Conservation (phyloP, 1,140 invertebrate species). For the Heliconius hermathena region DNA sequence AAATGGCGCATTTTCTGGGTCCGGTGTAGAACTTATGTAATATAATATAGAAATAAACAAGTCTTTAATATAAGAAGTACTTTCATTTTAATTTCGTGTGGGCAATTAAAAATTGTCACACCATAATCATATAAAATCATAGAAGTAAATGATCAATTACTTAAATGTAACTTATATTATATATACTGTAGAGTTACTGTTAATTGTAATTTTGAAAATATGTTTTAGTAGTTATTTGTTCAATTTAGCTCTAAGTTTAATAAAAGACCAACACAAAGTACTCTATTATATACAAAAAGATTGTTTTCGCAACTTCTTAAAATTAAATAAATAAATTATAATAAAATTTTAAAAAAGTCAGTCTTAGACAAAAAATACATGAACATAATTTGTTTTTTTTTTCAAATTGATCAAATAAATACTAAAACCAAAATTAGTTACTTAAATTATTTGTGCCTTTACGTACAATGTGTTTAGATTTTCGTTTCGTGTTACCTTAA, state of each 20-base stretch:
- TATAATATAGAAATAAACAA: slow-evolving; percentile 33
- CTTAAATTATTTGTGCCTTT: slow-evolving; percentile 76
- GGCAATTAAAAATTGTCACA: slow-evolving; percentile 52
- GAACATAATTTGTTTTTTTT: background rate
- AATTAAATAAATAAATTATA: no score
- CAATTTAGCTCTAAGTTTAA: background rate
- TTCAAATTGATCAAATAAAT: slow-evolving; percentile 11
- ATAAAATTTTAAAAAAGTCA: no score
- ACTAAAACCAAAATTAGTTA: slow-evolving; percentile 44
- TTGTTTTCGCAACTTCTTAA: no score
- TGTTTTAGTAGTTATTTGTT: background rate
- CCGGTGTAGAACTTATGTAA: slow-evolving; percentile 18
- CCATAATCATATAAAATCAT: slow-evolving; percentile 17
- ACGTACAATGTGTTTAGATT: slow-evolving; percentile 42
- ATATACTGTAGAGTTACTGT: slow-evolving; percentile 33
- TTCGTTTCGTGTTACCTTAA: slow-evolving; percentile 40
- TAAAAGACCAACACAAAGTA: no score
- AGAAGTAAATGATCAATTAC: slow-evolving; percentile 37
- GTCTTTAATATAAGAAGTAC: slow-evolving; percentile 23
- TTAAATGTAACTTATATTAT: slow-evolving; percentile 49
- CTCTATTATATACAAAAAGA: no score
- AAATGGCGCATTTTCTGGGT: slow-evolving; percentile 39
- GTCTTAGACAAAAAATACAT: no score
- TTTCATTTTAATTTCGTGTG: slow-evolving; percentile 38
- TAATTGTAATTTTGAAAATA: slow-evolving; percentile 25